Evolutionary conservation across 2,113 vertebrate genomes (phyloP).

Genomic region (Sciurus niger): DNA sequence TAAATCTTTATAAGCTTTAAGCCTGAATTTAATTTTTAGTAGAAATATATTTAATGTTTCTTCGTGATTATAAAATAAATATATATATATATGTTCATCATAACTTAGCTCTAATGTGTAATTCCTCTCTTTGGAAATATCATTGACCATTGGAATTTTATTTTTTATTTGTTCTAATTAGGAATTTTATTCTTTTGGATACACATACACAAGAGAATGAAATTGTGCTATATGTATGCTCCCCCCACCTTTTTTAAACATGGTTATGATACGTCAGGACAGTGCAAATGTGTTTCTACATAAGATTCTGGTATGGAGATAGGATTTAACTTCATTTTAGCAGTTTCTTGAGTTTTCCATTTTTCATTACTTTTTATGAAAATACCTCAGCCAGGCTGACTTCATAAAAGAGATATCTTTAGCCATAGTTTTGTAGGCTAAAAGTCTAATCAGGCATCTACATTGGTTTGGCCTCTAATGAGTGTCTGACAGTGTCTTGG

Average conservation of each 20-base stretch:
- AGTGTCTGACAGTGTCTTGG: not conserved
- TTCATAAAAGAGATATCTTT: not conserved
- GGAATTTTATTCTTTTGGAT: slow-evolving; percentile 21
- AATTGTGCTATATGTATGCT: not conserved
- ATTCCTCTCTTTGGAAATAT: not conserved
- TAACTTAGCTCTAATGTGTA: not conserved
- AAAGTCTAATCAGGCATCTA: not conserved
- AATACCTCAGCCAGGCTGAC: not conserved
- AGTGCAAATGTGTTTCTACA: not conserved
- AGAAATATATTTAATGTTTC: not conserved
- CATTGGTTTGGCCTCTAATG: not conserved
- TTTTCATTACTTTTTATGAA: not conserved
- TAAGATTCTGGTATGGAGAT: slow-evolving; percentile 16
- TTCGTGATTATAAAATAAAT: slow-evolving; percentile 30
- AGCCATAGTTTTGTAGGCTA: not conserved
- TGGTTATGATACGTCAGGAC: not conserved
- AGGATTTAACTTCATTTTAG: slow-evolving; percentile 44
- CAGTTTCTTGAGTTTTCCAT: not conserved
- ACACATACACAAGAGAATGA: not conserved
- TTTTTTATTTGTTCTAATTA: too few relatives aligned
- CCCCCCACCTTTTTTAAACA: not conserved
- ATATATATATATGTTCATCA: not conserved
- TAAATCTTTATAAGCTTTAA: slow-evolving; percentile 28
- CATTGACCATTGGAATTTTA: not conserved
- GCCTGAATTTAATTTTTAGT: slow-evolving; percentile 42